Evolutionary conservation across 2,797 vertebrate species (phyloP), one percentile per base, ranked within the genome.

Genomic region (Hafferia zeledoni): DNA sequence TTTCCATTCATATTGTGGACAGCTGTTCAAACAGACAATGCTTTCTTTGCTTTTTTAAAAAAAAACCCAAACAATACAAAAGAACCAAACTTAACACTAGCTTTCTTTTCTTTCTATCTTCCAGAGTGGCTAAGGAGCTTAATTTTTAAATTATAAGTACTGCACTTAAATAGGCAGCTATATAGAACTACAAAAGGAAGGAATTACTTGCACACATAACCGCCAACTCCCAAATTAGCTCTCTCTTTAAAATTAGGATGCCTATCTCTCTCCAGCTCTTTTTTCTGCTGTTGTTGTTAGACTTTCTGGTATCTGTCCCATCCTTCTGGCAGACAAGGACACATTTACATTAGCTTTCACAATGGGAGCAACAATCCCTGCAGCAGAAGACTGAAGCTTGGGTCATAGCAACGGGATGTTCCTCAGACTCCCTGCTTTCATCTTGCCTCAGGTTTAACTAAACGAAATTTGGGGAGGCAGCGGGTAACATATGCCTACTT

Each of bases 391-490:
- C 22, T 52, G 28, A 63, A 46, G 11, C 20, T 5, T 71, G 63
- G 24, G 11, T 47, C 1, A 1, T 5, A 60, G 28, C 28, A 77
- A 72, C 57, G 1, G 10, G 23, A 44, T 61, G 30, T 13, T 86
- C 33, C 77, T 52, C 72, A 71, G 28, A 35, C 20, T 77, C 9
- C 18, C 57, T 13, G 37, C 52, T 85, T 65, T 39, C 31, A 1
- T 33, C 33, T 87, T 44, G 19, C 19, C 46, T 87, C 39, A 44
- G 11, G 11, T 61, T 60, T 56, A 55, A 56, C 28, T 69, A 19
- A 63, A 25, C 0, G 2, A n/a, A 14, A 44, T 14, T 2, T 47
- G 27, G n/a, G 27, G 16, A 50, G 23, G 44, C 1, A 0, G 31
- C 43, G 5, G 71, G 14, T 30, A 87, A 24, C 3, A 9, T 22